Conservation (phyloP, 1,140 invertebrate genomes). For the Varroa destructor region DNA sequence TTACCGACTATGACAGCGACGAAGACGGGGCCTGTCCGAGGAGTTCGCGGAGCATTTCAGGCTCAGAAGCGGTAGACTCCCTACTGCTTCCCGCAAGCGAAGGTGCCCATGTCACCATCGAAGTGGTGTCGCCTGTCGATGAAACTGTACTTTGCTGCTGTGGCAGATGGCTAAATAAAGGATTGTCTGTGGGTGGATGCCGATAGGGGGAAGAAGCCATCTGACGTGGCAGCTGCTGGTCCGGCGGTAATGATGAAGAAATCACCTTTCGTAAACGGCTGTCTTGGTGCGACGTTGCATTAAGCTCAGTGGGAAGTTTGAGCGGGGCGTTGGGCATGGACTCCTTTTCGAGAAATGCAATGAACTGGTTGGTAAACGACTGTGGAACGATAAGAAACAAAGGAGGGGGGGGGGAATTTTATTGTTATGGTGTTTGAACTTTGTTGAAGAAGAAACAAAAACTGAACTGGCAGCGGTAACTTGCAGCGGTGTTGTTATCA, state of each 20-base stretch:
- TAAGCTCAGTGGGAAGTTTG: constrained; percentile 2
- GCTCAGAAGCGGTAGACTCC: constrained; percentile 2
- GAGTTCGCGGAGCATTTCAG: constrained; percentile 10
- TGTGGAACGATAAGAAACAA: neutral
- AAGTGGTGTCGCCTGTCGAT: neutral
- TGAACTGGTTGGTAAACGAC: constrained; percentile 23
- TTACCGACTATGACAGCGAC: too few species aligned
- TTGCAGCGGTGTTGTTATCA: too few species aligned
- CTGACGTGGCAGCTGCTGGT: constrained; percentile 1
- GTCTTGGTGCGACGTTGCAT: neutral
- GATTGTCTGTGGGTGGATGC: neutral
- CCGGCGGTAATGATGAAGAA: constrained; percentile 3
- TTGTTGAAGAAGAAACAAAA: too few species aligned
- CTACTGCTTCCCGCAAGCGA: neutral
- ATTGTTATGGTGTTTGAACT: too few species aligned
- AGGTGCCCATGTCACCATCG: too few species aligned
- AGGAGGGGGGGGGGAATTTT: too few species aligned
- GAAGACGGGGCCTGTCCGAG: neutral
- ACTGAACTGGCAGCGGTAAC: too few species aligned
- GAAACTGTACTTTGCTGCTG: neutral
- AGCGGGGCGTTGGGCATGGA: neutral
- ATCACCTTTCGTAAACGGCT: neutral
- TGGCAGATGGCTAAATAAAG: constrained; percentile 16
- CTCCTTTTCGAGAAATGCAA: constrained; percentile 15
- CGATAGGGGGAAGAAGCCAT: neutral